Evolutionary conservation across 1,140 invertebrate genomes (phyloP).

Genomic region (Acyrthosiphon pisum): DNA sequence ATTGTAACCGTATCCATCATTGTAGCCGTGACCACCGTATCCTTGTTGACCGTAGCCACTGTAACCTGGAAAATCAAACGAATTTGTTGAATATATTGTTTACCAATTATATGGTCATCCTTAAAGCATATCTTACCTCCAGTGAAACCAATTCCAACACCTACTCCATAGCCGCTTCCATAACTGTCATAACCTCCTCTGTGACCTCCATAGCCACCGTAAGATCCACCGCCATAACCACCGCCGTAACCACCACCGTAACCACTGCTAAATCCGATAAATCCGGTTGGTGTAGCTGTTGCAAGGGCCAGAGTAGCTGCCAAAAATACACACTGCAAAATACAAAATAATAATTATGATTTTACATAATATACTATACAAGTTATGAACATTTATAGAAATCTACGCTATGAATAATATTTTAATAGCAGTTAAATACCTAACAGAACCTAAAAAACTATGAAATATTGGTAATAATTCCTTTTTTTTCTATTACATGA

Average conservation of each 20-base stretch:
- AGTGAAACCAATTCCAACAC: background rate
- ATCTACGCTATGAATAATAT: background rate
- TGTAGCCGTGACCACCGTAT: background rate
- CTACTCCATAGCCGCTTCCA: background rate
- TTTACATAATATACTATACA: background rate
- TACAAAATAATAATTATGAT: background rate
- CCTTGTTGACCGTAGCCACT: background rate
- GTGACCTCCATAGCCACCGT: background rate
- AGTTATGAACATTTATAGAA: background rate
- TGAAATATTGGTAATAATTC: background rate
- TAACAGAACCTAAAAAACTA: background rate
- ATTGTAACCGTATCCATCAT: background rate
- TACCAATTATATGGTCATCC: background rate
- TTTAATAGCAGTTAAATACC: background rate
- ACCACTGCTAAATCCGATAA: background rate
- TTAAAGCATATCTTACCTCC: background rate
- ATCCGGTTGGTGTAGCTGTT: background rate
- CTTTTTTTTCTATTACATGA: background rate
- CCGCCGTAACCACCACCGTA: background rate
- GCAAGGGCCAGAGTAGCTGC: background rate
- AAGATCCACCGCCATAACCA: too few species aligned
- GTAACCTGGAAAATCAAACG: background rate
- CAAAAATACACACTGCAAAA: background rate
- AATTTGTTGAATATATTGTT: background rate
- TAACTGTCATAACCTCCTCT: background rate